Conservation (phyloP, 2,888 invertebrate genomes). For the Doris montereyensis region DNA sequence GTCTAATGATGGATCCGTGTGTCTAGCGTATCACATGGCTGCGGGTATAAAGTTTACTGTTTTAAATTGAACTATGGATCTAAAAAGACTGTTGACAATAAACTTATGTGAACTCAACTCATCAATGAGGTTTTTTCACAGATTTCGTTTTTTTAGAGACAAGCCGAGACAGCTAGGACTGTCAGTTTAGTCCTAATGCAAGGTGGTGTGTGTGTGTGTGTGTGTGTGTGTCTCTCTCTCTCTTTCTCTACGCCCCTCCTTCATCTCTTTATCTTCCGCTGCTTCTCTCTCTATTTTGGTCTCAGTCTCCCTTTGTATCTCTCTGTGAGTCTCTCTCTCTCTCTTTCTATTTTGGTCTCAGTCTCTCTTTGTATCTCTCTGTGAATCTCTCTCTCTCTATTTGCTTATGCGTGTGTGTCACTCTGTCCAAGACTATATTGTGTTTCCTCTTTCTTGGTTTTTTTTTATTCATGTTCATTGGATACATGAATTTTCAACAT, state of each 20-base stretch:
- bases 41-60: no score
- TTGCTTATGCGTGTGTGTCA: background rate
- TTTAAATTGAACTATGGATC: no score
- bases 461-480: no score
- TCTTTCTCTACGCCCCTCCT: background rate
- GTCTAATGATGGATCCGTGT: no score
- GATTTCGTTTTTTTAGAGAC: no score
- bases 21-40: no score
- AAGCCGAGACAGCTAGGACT: no score
- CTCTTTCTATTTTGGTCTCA: background rate
- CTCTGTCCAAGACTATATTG: background rate
- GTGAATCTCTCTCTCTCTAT: background rate
- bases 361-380: background rate
- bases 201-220: background rate
- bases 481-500: no score
- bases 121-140: no score
- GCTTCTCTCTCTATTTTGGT: constrained; percentile 4
- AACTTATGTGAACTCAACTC: no score
- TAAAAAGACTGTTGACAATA: no score
- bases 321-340: background rate
- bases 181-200: no score
- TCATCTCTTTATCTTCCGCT: background rate
- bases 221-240: constrained; percentile 13
- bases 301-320: background rate
- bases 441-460: background rate